Evolutionary conservation across 2,888 invertebrate genomes (phyloP), one percentile per base, ranked within the genome.

Genomic region (Teleiodes luculella): DNA sequence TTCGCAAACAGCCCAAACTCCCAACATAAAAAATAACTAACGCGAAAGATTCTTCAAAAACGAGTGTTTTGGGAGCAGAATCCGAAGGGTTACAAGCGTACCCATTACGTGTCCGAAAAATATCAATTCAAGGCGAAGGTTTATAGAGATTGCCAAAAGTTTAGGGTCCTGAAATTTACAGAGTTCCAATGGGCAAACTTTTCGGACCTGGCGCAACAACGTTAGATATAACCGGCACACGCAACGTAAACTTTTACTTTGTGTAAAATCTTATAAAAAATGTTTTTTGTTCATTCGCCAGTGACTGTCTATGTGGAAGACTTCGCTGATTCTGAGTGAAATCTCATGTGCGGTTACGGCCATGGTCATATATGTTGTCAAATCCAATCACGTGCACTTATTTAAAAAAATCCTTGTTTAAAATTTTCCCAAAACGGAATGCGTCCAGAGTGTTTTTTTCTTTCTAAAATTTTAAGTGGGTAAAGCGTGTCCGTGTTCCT

Each of bases 51-150:
- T 41, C 28, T 43, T 43, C 24, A 8, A 36, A 37, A 49, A 49
- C 13, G 24, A 35, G 36, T 49, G 35, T 13, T 11, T 6, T 14
- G 35, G 28, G 49, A 36, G 24, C 28, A 28, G 24, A 18, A 11
- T 49, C 20, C 37, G 13, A 49, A 36, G 37, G 28, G 49, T 49
- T 37, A 37, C 18, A 41, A 18, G 28, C 20, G 13, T 43, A 43
- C 24, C 28, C 13, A 20, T 41, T 41, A 41, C 11, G 14, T 28
- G 51, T 31, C 31, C 41, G 14, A 46, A 52, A 52, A 52, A 46
- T 46, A 46, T 46, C 46, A 46, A 52, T 50, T 50, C 30, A 8
- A 16, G 24, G 30, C 33, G 13, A 41, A 45, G 36, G 52, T 52
- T 52, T 46, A 45, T 36, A 45, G 24, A 39, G 28, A 50, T 50